These are phyloP conservation scores for Balearica regulorum DNA, from an alignment of 2,797 vertebrate species.

Conservation along the genomic window DNA sequence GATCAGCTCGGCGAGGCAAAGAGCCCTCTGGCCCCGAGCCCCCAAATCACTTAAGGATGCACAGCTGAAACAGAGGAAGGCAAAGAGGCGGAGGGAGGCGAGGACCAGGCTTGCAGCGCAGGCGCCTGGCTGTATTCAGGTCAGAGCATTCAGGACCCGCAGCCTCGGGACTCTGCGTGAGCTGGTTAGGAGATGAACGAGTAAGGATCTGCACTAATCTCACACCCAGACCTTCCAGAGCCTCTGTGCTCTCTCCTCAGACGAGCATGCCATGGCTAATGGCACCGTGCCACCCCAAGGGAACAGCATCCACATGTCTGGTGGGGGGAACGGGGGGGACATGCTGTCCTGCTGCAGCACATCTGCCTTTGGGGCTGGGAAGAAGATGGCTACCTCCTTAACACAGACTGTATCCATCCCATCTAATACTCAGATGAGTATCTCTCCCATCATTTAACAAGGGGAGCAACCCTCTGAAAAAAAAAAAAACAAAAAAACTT, in stretches of 20 bases:
- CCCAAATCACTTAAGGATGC: conserved; percentile 31
- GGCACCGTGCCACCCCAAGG: not conserved
- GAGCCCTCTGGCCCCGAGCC: conserved; percentile 31
- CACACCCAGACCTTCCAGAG: conserved; percentile 1
- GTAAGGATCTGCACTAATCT: conserved; percentile 11
- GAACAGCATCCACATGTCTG: not conserved
- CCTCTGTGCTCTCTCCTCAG: not conserved
- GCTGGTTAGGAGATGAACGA: not conserved
- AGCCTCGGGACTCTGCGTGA: not conserved
- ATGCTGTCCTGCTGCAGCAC: not conserved
- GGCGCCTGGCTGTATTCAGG: not conserved
- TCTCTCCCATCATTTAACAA: not conserved
- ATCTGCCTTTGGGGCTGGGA: not conserved
- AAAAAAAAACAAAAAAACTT: not conserved
- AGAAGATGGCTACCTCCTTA: not conserved
- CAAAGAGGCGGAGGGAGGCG: not conserved
- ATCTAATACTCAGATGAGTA: not conserved
- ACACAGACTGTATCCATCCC: not conserved
- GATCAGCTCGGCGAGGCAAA: not conserved
- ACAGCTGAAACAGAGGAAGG: not conserved
- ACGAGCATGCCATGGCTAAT: not conserved
- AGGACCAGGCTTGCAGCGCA: not conserved
- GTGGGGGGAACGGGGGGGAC: not conserved
- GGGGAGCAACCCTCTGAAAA: not conserved
- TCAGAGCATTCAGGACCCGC: not conserved